A percentile compares a stretch with the other conserved stretches of the same genome.
Evolutionary conservation across 2,113 vertebrate genomes (phyloP).

Genomic region (Strigops habroptila): DNA sequence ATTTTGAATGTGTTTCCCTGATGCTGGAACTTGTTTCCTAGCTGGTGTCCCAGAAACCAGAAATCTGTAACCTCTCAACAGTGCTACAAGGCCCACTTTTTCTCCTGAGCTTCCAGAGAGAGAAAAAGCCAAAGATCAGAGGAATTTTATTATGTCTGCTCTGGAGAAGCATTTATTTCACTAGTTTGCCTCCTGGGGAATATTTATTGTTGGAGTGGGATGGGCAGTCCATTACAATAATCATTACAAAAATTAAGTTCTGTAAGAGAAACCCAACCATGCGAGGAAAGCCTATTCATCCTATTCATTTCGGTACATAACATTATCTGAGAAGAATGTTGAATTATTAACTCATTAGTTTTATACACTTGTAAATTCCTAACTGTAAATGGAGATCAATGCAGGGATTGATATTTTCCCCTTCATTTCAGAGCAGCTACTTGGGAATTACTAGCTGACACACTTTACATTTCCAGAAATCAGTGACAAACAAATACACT

Average conservation of each 20-base stretch:
- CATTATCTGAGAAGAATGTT: background rate
- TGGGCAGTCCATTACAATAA: background rate
- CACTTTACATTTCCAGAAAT: slow-evolving; percentile 37
- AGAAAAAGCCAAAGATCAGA: background rate
- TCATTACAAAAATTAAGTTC: slow-evolving; percentile 3
- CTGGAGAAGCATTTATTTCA: background rate
- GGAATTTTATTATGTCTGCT: background rate
- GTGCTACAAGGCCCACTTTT: background rate
- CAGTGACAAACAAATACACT: slow-evolving; percentile 50
- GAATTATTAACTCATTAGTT: slow-evolving; percentile 20
- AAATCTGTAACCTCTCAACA: background rate
- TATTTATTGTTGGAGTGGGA: background rate
- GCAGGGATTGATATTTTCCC: background rate
- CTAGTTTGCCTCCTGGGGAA: background rate
- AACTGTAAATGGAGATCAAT: background rate
- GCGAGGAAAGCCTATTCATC: background rate
- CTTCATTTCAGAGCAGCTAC: slow-evolving; percentile 4
- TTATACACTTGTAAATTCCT: slow-evolving; percentile 14
- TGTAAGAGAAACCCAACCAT: background rate
- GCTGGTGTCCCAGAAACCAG: background rate
- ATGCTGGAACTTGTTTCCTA: background rate
- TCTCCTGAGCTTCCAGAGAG: background rate
- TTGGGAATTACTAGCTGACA: slow-evolving; percentile 23
- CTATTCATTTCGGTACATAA: background rate
- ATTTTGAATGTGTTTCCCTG: background rate